Percentiles rank a stretch among this genome's conserved stretches.
Conservation (phyloP, 2,888 invertebrate species). For the Heteromurus nitidus region DNA sequence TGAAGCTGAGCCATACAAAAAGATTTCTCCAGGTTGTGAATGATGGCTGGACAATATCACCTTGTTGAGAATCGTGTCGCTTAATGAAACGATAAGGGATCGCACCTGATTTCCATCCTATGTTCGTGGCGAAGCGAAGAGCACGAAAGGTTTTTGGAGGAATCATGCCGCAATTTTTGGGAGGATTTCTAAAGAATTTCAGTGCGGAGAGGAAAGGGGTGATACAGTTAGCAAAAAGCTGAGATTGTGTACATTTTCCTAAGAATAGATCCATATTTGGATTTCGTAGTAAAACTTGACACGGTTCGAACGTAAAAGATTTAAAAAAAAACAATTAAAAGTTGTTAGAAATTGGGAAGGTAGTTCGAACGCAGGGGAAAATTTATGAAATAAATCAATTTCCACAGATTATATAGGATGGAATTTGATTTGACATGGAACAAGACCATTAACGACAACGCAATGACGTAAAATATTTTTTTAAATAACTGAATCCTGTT, state of each 20-base stretch:
- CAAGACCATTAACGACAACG: too few species aligned
- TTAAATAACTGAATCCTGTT: too few species aligned
- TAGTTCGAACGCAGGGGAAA: too few species aligned
- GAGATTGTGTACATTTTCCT: too few species aligned
- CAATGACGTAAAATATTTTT: too few species aligned
- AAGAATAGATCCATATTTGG: too few species aligned
- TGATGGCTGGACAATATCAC: neutral
- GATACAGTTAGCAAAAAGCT: too few species aligned
- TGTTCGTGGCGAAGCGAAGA: constrained; percentile 28
- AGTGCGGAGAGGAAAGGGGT: neutral
- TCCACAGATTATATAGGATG: too few species aligned
- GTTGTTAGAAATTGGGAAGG: neutral
- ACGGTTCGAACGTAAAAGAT: neutral
- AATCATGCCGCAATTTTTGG: neutral
- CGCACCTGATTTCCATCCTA: constrained; percentile 22
- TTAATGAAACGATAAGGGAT: constrained; percentile 17
- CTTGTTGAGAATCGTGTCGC: too few species aligned
- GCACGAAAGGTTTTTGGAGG: constrained; percentile 13
- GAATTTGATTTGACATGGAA: too few species aligned
- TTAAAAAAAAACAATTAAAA: neutral
- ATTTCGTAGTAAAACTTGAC: neutral
- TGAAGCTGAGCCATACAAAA: neutral
- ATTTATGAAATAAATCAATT: too few species aligned
- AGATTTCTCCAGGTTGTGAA: neutral
- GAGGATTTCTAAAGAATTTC: neutral